These are phyloP conservation scores for Dipodomys stephensi DNA, from an alignment of 2,113 vertebrate genomes.

Conservation along the genomic window DNA sequence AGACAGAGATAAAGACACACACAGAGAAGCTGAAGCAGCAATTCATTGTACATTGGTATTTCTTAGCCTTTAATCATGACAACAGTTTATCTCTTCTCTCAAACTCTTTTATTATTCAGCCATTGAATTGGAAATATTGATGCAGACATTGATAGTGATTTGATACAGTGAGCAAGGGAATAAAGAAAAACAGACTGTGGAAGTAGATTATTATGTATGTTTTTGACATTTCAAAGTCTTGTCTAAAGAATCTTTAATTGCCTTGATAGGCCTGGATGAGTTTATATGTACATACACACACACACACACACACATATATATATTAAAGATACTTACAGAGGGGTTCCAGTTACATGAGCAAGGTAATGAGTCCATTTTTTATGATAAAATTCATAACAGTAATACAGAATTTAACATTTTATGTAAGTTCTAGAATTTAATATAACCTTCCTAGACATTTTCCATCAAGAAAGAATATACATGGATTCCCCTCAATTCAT, in stretches of 20 bases:
- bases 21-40: no score
- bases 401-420: not conserved
- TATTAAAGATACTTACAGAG: no score
- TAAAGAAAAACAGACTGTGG: not conserved
- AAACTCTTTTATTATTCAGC: not conserved
- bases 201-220: not conserved
- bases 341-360: no score
- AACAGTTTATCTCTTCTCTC: not conserved
- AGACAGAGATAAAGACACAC: no score
- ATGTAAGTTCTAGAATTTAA: not conserved
- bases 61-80: not conserved
- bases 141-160: not conserved
- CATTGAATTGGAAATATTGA: not conserved
- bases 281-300: not conserved
- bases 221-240: slow-evolving; percentile 23
- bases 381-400: not conserved
- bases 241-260: not conserved
- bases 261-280: not conserved
- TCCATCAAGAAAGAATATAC: not conserved
- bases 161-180: not conserved
- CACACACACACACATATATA: no score
- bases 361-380: not conserved
- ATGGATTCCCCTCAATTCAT: not conserved
- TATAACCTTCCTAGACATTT: not conserved
- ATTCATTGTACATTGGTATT: not conserved